Conservation (phyloP, 2,888 invertebrate genomes). For the Mycogona germanica region DNA sequence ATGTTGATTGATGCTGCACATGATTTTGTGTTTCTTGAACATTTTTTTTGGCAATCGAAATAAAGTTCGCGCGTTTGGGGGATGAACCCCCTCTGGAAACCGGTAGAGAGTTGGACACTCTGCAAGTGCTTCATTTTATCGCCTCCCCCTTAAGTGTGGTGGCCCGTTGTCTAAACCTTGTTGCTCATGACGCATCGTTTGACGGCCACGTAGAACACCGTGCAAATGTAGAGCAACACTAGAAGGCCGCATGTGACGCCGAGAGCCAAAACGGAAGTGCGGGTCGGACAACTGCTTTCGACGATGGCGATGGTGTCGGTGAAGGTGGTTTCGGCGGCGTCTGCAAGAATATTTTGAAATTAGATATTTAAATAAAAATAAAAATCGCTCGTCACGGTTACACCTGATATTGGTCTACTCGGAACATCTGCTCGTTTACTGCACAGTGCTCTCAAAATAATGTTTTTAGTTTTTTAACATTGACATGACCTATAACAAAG, state of each 20-base stretch:
- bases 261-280: slow-evolving; percentile 76
- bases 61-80: too few relatives aligned
- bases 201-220: slow-evolving; percentile 54
- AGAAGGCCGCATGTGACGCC: slow-evolving; percentile 84
- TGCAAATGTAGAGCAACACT: slow-evolving; percentile 77
- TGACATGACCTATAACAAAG: not conserved
- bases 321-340: slow-evolving; percentile 2
- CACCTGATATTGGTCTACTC: too few relatives aligned
- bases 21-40: too few relatives aligned
- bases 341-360: too few relatives aligned
- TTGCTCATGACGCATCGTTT: slow-evolving; percentile 7
- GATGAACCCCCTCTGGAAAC: too few relatives aligned
- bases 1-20: too few relatives aligned
- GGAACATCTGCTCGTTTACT: too few relatives aligned
- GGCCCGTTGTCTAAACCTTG: not conserved
- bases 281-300: slow-evolving; percentile 84
- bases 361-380: too few relatives aligned
- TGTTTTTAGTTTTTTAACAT: not conserved
- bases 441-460: not conserved
- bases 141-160: not conserved
- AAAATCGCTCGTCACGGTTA: too few relatives aligned
- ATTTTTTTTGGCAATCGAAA: too few relatives aligned
- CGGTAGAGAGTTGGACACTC: too few relatives aligned
- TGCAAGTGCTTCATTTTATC: not conserved
- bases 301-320: slow-evolving; percentile 76